phyloP scores from a whole-genome alignment of 1,140 invertebrate species.

The Choristoneura fumiferana region DNA sequence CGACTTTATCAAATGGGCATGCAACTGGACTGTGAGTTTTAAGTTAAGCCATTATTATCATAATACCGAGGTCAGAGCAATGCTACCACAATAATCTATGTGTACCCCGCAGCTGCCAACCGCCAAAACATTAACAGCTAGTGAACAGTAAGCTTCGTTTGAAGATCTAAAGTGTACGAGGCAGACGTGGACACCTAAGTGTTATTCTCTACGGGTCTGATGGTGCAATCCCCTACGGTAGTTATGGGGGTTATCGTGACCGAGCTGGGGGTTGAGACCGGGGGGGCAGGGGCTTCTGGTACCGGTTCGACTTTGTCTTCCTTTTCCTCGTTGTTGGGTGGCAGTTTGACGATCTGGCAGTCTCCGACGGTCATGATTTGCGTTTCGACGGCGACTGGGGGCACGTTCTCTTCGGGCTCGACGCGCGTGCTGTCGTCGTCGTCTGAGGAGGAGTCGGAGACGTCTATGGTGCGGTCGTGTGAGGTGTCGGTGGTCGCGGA shows the following conservation, averaged over 20 bases:
- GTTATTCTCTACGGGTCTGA: slow-evolving; percentile 63
- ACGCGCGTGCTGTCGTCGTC: slow-evolving; percentile 53
- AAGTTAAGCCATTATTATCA: too few relatives aligned
- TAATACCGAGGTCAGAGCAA: background rate
- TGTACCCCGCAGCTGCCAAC: too few relatives aligned
- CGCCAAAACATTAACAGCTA: slow-evolving; percentile 3
- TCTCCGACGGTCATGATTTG: slow-evolving; percentile 73
- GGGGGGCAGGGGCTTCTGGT: slow-evolving; percentile 24
- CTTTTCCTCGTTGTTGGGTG: slow-evolving; percentile 50
- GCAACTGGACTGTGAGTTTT: too few relatives aligned
- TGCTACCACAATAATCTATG: slow-evolving; percentile 1
- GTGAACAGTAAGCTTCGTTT: background rate
- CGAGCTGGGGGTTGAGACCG: slow-evolving; percentile 44
- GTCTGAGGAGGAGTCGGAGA: slow-evolving; percentile 56
- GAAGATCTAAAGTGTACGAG: too few relatives aligned
- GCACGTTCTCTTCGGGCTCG: slow-evolving; percentile 56
- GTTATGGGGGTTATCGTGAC: slow-evolving; percentile 69
- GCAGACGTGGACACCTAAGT: slow-evolving; percentile 47
- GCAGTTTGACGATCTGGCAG: slow-evolving; percentile 71
- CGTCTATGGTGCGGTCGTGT: slow-evolving; percentile 62
- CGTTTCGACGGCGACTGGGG: slow-evolving; percentile 50
- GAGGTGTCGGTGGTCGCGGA: slow-evolving; percentile 40
- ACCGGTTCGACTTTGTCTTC: slow-evolving; percentile 39
- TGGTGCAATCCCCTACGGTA: slow-evolving; percentile 72
- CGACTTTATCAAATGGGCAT: too few relatives aligned